These are phyloP conservation scores for Eulemur rufifrons DNA, from an alignment of 2,113 vertebrate species.

Conservation along the genomic window DNA sequence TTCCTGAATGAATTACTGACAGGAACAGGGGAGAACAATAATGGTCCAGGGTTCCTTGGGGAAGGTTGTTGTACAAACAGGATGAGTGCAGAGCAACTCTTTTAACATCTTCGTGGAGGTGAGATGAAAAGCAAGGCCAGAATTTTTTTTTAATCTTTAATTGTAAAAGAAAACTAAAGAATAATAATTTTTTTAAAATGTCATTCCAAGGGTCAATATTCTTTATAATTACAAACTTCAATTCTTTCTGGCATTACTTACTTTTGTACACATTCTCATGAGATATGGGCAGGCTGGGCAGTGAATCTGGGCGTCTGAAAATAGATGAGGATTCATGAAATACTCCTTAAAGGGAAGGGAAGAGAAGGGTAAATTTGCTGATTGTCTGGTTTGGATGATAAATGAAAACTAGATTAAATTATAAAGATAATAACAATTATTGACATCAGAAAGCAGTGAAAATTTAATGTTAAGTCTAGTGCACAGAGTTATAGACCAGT, in stretches of 20 bases:
- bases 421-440: background rate
- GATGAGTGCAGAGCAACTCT: background rate
- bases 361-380: background rate
- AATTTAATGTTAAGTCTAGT: background rate
- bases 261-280: background rate
- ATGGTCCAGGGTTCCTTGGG: background rate
- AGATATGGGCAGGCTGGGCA: background rate
- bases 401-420: slow-evolving; percentile 19
- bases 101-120: background rate
- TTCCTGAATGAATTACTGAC: slow-evolving; percentile 11
- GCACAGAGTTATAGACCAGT: background rate
- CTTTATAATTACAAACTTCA: background rate
- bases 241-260: background rate
- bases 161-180: background rate
- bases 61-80: background rate
- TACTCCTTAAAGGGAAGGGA: background rate
- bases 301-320: background rate
- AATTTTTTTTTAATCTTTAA: background rate
- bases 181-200: background rate
- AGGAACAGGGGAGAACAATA: background rate
- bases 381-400: background rate
- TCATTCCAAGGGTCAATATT: background rate
- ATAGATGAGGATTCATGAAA: background rate
- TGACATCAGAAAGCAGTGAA: background rate
- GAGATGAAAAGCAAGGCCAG: background rate